Evolutionary conservation across 2,113 vertebrate genomes (phyloP).

Genomic region (Butorides virescens): DNA sequence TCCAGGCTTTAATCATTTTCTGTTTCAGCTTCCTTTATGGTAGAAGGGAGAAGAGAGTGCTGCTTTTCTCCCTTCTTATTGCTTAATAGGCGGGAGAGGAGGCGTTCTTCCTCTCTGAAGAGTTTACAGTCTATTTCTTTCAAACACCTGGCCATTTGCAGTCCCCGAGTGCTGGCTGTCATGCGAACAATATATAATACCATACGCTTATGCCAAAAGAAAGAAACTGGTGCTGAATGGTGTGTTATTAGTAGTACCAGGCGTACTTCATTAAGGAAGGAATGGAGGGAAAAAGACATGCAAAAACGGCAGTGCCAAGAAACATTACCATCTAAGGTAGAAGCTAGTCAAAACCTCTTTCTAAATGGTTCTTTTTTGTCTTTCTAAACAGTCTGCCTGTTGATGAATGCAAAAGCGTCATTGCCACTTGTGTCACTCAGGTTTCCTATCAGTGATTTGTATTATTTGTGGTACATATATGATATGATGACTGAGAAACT

Average conservation of each 20-base stretch:
- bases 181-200: not conserved
- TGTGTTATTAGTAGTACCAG: not conserved
- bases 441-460: not conserved
- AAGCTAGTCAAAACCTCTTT: not conserved
- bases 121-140: not conserved
- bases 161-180: not conserved
- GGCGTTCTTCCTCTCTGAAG: not conserved
- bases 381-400: not conserved
- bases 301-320: not conserved
- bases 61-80: not conserved
- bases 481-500: not conserved
- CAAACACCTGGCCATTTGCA: not conserved
- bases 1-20: not conserved
- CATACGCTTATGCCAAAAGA: not conserved
- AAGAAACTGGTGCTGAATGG: not conserved
- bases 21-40: not conserved
- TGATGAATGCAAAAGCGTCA: not conserved
- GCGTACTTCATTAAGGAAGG: not conserved
- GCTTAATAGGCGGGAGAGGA: not conserved
- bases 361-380: not conserved
- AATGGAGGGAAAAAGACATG: not conserved
- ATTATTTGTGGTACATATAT: not conserved
- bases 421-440: not conserved
- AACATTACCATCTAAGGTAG: not conserved
- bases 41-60: not conserved